Evolutionary conservation across 2,113 vertebrate species (phyloP).

Genomic region (Ellobius talpinus): DNA sequence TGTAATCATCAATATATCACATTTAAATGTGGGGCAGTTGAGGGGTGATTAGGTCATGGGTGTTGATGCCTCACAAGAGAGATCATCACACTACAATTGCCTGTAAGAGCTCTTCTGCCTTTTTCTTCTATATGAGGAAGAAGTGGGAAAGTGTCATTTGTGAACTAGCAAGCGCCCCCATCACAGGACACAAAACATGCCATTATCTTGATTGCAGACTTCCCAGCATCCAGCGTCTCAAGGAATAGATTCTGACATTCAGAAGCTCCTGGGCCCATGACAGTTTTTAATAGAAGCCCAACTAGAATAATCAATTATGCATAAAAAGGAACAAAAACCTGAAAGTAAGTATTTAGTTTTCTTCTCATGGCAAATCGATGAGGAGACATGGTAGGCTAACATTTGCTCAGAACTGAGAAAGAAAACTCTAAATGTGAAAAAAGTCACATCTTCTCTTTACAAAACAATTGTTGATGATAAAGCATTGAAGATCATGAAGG

Average conservation of each 20-base stretch:
- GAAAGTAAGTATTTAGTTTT: slow-evolving; percentile 25
- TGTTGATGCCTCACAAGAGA: background rate
- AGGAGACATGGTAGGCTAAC: background rate
- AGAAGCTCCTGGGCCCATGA: background rate
- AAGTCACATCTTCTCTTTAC: background rate
- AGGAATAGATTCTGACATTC: background rate
- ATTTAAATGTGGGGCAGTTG: background rate
- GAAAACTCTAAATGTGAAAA: slow-evolving; percentile 12
- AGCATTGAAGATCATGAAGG: slow-evolving; percentile 33
- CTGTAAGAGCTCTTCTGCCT: background rate
- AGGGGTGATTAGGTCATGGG: background rate
- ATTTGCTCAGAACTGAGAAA: background rate
- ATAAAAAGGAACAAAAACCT: background rate
- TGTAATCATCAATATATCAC: background rate
- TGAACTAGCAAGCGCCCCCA: too few relatives aligned
- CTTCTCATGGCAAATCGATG: background rate
- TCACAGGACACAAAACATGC: background rate
- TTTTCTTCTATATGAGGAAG: background rate
- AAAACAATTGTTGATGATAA: slow-evolving; percentile 38
- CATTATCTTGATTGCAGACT: background rate
- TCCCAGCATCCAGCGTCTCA: background rate
- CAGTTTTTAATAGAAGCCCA: background rate
- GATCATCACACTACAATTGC: background rate
- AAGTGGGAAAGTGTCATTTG: background rate
- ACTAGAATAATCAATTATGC: background rate